phyloP scores from a whole-genome alignment of 2,888 invertebrate species.

The Byasa hedistus region DNA sequence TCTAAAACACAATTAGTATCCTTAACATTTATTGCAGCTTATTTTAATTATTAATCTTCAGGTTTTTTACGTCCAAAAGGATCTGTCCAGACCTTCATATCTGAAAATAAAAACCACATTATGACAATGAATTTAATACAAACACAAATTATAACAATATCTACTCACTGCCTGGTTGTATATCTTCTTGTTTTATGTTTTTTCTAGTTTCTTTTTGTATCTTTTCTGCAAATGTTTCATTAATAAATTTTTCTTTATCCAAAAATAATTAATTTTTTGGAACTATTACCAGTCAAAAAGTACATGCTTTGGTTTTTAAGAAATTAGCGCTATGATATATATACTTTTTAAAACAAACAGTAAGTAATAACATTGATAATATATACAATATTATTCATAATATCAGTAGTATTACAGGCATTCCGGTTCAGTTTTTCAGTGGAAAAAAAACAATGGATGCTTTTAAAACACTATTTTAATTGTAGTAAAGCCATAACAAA shows the following conservation, averaged over 20 bases:
- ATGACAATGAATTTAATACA: background rate
- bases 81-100: constrained; percentile 82
- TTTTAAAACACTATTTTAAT: too few relatives aligned
- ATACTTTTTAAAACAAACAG: too few relatives aligned
- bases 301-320: too few relatives aligned
- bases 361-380: too few relatives aligned
- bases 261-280: background rate
- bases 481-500: too few relatives aligned
- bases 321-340: too few relatives aligned
- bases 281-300: background rate
- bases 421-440: too few relatives aligned
- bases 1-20: background rate
- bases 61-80: constrained; percentile 77
- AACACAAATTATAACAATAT: background rate
- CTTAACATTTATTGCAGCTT: too few relatives aligned
- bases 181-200: constrained; percentile 78
- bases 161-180: constrained; percentile 82
- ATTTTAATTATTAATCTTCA: constrained; percentile 43
- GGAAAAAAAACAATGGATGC: too few relatives aligned
- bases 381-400: too few relatives aligned
- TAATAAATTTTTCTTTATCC: background rate
- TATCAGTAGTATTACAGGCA: too few relatives aligned
- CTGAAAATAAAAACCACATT: constrained; percentile 55
- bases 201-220: constrained; percentile 75
- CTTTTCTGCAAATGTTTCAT: constrained; percentile 59